Evolutionary conservation across 1,140 invertebrate species (phyloP).

Genomic region (Pachyrhynchus sulphureomaculatus): DNA sequence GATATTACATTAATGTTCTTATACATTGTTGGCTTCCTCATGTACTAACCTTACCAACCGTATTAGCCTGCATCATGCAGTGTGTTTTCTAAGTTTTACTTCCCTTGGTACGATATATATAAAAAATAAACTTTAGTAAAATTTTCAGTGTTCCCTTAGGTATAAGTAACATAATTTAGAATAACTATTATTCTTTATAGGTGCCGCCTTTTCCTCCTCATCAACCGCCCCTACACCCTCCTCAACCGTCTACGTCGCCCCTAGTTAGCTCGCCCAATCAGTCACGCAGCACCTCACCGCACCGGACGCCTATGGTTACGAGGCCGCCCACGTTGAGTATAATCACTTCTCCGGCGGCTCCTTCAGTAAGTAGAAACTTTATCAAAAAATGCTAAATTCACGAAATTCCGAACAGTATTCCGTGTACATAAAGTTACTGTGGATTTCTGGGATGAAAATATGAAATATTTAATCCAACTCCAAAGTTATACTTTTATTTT

Average conservation of each 20-base stretch:
- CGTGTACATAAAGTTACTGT: too few species aligned
- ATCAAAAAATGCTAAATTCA: background rate
- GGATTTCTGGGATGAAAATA: background rate
- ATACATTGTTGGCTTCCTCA: too few species aligned
- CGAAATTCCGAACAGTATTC: background rate
- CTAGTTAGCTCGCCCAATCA: slow-evolving; percentile 61
- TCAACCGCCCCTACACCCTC: slow-evolving; percentile 51
- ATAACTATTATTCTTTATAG: slow-evolving; percentile 15
- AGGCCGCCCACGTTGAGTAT: slow-evolving; percentile 18
- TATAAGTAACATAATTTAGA: background rate
- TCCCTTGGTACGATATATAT: too few species aligned
- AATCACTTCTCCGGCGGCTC: slow-evolving; percentile 34
- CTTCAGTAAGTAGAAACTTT: slow-evolving; percentile 15
- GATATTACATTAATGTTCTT: too few species aligned
- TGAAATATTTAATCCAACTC: too few species aligned
- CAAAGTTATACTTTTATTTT: too few species aligned
- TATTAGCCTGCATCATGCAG: too few species aligned
- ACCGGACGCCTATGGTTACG: slow-evolving; percentile 30
- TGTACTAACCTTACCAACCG: too few species aligned
- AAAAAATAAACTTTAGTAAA: too few species aligned
- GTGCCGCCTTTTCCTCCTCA: slow-evolving; percentile 50
- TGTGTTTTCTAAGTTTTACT: too few species aligned
- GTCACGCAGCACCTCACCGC: slow-evolving; percentile 51
- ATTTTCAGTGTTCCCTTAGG: too few species aligned
- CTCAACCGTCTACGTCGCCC: slow-evolving; percentile 56